Evolutionary conservation across 2,888 invertebrate species (phyloP).

Genomic region (Heteromurus nitidus): DNA sequence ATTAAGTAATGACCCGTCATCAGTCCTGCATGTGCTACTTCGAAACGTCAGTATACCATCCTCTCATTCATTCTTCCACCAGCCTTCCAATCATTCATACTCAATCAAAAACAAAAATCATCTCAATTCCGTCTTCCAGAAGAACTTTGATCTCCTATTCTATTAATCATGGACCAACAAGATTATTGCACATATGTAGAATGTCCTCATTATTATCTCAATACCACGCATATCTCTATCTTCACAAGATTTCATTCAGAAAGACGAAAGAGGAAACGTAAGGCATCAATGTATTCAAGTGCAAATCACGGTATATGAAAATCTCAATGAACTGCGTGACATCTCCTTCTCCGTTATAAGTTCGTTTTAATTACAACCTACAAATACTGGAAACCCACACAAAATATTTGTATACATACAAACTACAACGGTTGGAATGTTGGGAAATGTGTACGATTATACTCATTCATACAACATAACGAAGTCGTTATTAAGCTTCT

Average conservation of each 20-base stretch:
- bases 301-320: background rate
- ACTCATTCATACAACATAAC: background rate
- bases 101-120: no score
- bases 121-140: constrained; percentile 13
- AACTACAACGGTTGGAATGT: no score
- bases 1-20: constrained; percentile 63
- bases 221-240: background rate
- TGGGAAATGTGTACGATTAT: background rate
- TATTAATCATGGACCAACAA: constrained; percentile 21
- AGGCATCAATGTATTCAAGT: background rate
- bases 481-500: background rate
- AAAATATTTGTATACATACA: background rate
- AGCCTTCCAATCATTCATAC: no score
- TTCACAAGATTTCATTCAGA: constrained; percentile 2
- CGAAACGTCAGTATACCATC: constrained; percentile 27
- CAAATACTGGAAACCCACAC: no score
- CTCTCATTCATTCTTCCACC: constrained; percentile 61
- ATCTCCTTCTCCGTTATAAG: no score
- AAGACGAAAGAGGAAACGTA: background rate
- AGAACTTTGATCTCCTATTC: constrained; percentile 29
- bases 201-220: background rate
- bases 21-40: constrained; percentile 33
- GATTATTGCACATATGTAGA: background rate
- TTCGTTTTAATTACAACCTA: no score
- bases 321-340: background rate